These are phyloP conservation scores for Spea bombifrons DNA, from an alignment of 2,113 vertebrate species.

Conservation along the genomic window DNA sequence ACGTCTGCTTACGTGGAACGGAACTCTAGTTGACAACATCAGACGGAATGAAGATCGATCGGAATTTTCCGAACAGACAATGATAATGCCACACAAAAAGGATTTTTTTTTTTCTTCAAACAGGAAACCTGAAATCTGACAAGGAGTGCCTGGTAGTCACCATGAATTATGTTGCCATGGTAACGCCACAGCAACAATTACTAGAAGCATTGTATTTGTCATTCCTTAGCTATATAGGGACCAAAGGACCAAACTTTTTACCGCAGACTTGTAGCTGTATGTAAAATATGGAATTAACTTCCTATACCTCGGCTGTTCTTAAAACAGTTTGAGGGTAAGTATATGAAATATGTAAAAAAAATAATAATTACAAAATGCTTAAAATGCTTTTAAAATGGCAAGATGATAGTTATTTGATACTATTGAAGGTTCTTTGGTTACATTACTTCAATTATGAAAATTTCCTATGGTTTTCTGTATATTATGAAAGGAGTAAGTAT, in stretches of 20 bases:
- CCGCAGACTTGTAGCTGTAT: slow-evolving; percentile 95
- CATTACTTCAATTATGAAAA: slow-evolving; percentile 77
- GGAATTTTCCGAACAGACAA: slow-evolving; percentile 68
- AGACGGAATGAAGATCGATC: slow-evolving; percentile 66
- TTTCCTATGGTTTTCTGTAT: slow-evolving; percentile 83
- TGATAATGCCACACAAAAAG: slow-evolving; percentile 64
- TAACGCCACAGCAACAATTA: slow-evolving; percentile 77
- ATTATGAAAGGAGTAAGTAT: slow-evolving; percentile 67
- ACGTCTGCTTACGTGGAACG: slow-evolving; percentile 73
- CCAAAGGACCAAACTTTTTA: slow-evolving; percentile 99
- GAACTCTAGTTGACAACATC: slow-evolving; percentile 66
- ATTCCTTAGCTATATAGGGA: slow-evolving; percentile 99
- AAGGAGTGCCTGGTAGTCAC: slow-evolving; percentile 92
- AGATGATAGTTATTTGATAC: slow-evolving; percentile 87
- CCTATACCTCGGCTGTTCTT: slow-evolving; percentile 85
- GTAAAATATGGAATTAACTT: slow-evolving; percentile 86
- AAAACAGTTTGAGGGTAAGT: slow-evolving; percentile 83
- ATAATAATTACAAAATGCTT: slow-evolving; percentile 69
- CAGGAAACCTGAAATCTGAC: slow-evolving; percentile 67
- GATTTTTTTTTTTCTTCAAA: slow-evolving; percentile 64
- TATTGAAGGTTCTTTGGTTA: slow-evolving; percentile 80
- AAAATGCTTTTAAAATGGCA: slow-evolving; percentile 86
- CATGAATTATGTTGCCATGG: slow-evolving; percentile 81
- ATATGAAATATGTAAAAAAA: slow-evolving; percentile 86
- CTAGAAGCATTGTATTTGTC: slow-evolving; percentile 92